A percentile compares a stretch with the other conserved stretches of the same genome.
Evolutionary conservation across 1,140 invertebrate species (phyloP).

Genomic region (Saccostrea glomerata): DNA sequence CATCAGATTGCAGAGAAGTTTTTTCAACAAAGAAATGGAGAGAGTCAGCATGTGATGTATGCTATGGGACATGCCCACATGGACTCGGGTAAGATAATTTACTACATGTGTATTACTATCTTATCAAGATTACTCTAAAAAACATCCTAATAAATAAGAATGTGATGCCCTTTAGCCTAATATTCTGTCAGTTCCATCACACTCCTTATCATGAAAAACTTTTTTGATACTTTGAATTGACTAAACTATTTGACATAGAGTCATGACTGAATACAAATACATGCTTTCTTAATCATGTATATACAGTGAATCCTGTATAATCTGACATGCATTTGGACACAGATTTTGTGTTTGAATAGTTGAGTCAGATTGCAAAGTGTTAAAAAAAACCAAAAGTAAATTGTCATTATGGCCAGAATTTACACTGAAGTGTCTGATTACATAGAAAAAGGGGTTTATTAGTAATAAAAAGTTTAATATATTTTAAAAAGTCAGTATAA

Average conservation of each 20-base stretch:
- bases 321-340: background rate
- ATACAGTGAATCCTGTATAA: background rate
- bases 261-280: background rate
- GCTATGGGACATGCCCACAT: conserved; percentile 83
- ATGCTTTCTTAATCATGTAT: background rate
- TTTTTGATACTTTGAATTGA: no score
- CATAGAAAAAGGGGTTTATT: no score
- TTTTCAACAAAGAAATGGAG: conserved; percentile 80
- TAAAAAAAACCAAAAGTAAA: no score
- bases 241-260: no score
- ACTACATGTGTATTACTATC: background rate
- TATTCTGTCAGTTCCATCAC: background rate
- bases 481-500: no score
- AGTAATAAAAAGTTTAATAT: no score
- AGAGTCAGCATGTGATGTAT: conserved; percentile 78
- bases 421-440: no score
- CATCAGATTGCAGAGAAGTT: conserved; percentile 77
- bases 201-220: no score
- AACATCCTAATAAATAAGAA: background rate
- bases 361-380: background rate
- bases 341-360: background rate
- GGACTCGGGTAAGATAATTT: conserved; percentile 77
- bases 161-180: background rate
- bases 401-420: no score
- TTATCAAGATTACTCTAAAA: no score